Evolutionary conservation across 2,888 invertebrate genomes (phyloP).

Genomic region (Acrobasis repandana): DNA sequence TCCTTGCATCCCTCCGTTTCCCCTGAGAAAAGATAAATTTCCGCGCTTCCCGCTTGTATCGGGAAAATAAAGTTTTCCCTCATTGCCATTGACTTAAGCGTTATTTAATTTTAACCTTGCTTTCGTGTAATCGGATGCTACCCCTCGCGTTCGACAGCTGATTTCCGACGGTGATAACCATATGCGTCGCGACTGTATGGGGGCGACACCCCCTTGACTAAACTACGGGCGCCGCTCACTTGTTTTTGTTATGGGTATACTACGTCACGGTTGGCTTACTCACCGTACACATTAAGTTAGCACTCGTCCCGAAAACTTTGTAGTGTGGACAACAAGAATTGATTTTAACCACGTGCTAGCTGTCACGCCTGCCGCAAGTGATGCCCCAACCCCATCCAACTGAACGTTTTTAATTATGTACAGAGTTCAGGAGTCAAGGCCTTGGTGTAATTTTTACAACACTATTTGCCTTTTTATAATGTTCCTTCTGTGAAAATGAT

Average conservation of each 20-base stretch:
- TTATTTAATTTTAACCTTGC: constrained; percentile 47
- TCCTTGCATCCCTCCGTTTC: constrained; percentile 23
- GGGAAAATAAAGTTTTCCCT: constrained; percentile 23
- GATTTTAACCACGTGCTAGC: neutral
- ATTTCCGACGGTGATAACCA: constrained; percentile 72
- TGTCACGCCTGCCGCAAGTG: neutral
- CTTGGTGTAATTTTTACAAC: neutral
- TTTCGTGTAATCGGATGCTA: constrained; percentile 46
- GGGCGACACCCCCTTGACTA: constrained; percentile 18
- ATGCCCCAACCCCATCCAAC: neutral
- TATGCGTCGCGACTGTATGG: constrained; percentile 41
- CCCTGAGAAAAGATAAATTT: constrained; percentile 20
- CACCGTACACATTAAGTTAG: neutral
- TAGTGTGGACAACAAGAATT: neutral
- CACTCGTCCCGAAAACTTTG: neutral
- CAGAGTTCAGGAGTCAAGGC: neutral
- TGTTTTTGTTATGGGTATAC: constrained; percentile 3
- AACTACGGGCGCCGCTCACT: neutral
- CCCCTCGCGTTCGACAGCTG: constrained; percentile 64
- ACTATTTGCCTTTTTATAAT: neutral
- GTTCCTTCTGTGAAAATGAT: too few relatives aligned
- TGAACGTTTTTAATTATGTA: neutral
- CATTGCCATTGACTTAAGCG: constrained; percentile 8
- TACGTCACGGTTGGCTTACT: constrained; percentile 8
- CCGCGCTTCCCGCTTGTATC: constrained; percentile 24